Evolutionary conservation across 2,797 vertebrate species (phyloP), one percentile per base, ranked within the genome.

Genomic region (Pogoniulus pusillus): DNA sequence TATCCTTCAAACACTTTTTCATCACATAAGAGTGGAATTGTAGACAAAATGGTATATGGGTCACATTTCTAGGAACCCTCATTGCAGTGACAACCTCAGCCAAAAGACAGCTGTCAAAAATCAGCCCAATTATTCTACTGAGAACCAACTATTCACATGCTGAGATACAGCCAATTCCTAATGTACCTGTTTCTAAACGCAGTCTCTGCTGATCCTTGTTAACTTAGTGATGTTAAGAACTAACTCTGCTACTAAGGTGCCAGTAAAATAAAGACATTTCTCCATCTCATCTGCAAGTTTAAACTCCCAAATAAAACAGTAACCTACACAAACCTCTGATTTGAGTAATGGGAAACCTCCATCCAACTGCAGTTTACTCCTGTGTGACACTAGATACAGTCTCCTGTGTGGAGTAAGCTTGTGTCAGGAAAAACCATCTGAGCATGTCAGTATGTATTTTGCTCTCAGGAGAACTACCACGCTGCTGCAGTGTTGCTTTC

Each of bases 81-180:
- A 2, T 41, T 78, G 35, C 39, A 83, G 43, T 37, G 73, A 91
- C 47, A 85, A 73, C 23, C 60, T 75, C 39, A 91, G 73, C 59
- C 87, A 72, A 82, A 83, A 81, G 77, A 63, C 30, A 85, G 35
- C 65, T 93, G 93, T 87, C 69, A 82, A 80, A 92, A 73, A 5
- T 12, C 45, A 91, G 63, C 47, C 47, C 43, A 72, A 70, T 87
- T 87, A 87, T 63, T 91, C 72, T 60, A 63, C 51, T 0, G 0
- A 85, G 32, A 80, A 74, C 47, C 32, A 87, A 66, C 86, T 83
- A 87, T 51, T 87, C 79, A 75, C n/a, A 29, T 53, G 37, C 59
- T 83, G 73, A 88, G 70, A 66, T 81, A 81, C 79, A 91, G 57
- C 39, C 89, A 66, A 72, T 80, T 94, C 82, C 59, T 80, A 62